Evolutionary conservation across 2,888 invertebrate species (phyloP).

Genomic region (Hermodice carunculata): DNA sequence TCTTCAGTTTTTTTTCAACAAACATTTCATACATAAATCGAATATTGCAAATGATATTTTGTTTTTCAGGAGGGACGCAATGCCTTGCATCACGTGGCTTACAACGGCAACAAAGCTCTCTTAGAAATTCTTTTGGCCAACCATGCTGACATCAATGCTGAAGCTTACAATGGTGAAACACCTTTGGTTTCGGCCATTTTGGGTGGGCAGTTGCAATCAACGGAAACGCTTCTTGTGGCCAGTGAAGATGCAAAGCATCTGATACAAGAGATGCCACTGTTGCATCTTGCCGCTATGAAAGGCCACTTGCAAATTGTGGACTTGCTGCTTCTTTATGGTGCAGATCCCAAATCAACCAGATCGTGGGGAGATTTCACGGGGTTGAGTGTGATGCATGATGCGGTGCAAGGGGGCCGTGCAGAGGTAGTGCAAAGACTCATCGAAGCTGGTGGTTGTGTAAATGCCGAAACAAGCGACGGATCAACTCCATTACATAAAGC

Average conservation of each 20-base stretch:
- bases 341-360: constrained; percentile 20
- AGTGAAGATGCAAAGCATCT: constrained; percentile 10
- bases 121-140: constrained; percentile 9
- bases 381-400: constrained; percentile 35
- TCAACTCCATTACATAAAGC: constrained; percentile 33
- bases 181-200: constrained; percentile 20
- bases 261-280: constrained; percentile 18
- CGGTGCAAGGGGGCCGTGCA: constrained; percentile 27
- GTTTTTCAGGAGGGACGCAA: too few species aligned
- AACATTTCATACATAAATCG: too few species aligned
- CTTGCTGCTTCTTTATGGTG: constrained; percentile 27
- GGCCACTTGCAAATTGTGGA: constrained; percentile 26
- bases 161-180: constrained; percentile 19
- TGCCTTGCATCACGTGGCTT: too few species aligned
- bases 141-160: constrained; percentile 19
- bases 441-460: constrained; percentile 21
- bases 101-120: constrained; percentile 3
- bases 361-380: constrained; percentile 3
- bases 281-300: constrained; percentile 31
- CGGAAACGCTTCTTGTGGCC: too few species aligned
- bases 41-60: too few species aligned
- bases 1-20: too few species aligned
- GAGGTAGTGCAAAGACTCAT: constrained; percentile 25
- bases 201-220: constrained; percentile 3
- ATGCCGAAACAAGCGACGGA: constrained; percentile 23